Percentiles rank a stretch among this genome's conserved stretches.
These are phyloP conservation scores for Chymomyza costata DNA, from an alignment of 1,140 invertebrate genomes.

Conservation along the genomic window DNA sequence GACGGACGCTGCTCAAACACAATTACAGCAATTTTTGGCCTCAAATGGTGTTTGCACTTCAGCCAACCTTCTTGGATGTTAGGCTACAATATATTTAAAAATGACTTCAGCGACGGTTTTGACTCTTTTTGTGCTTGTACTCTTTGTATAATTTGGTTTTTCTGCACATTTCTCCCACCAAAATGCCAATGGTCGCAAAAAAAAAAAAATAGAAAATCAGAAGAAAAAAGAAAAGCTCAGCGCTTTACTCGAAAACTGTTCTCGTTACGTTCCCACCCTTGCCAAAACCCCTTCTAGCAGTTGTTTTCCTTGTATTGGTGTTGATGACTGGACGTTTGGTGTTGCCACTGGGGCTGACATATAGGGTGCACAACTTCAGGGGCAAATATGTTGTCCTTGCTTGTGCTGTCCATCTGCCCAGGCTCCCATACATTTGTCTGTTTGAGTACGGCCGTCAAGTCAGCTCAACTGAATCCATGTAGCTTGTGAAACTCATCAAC, in stretches of 20 bases:
- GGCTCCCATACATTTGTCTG: not conserved
- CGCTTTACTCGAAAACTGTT: slow-evolving; percentile 54
- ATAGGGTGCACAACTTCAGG: not conserved
- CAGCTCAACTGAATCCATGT: not conserved
- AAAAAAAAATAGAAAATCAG: not conserved
- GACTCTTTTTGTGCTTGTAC: slow-evolving; percentile 29
- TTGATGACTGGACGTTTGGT: not conserved
- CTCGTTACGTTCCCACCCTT: slow-evolving; percentile 34
- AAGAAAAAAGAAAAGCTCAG: slow-evolving; percentile 30
- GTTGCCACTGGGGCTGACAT: not conserved
- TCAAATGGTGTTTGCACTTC: slow-evolving; percentile 56
- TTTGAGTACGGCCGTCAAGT: slow-evolving; percentile 23
- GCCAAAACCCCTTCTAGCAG: slow-evolving; percentile 8
- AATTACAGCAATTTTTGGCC: slow-evolving; percentile 25
- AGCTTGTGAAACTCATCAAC: slow-evolving; percentile 58
- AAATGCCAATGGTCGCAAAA: not conserved
- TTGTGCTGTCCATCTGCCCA: not conserved
- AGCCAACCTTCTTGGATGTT: not conserved
- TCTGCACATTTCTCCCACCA: slow-evolving; percentile 4
- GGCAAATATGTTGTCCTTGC: not conserved
- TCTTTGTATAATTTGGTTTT: slow-evolving; percentile 20
- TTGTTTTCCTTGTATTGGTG: slow-evolving; percentile 4
- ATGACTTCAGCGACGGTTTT: slow-evolving; percentile 33
- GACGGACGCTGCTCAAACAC: slow-evolving; percentile 1
- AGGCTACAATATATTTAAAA: slow-evolving; percentile 46